Percentiles rank a stretch among this genome's conserved stretches.
phyloP scores from a whole-genome alignment of 2,113 vertebrate genomes.

The Alosa alosa region DNA sequence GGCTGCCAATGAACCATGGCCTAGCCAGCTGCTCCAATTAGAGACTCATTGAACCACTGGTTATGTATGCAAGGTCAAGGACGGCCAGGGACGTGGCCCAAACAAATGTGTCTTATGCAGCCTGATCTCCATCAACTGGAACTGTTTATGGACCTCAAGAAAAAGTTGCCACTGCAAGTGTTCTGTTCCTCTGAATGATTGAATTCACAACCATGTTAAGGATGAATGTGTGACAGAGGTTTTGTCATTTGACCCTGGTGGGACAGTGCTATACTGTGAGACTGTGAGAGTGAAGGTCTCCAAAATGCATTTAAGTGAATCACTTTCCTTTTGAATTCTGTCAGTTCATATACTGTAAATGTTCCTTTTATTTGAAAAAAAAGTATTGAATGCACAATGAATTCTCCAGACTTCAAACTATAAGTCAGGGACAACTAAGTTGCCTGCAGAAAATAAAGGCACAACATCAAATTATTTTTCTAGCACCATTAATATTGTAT shows the following conservation, averaged over 20 bases:
- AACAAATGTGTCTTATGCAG: not conserved
- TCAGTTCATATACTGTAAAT: not conserved
- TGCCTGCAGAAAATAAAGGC: not conserved
- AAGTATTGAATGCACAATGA: not conserved
- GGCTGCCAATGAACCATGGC: constrained; percentile 41
- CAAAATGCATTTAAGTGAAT: not conserved
- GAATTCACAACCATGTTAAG: not conserved
- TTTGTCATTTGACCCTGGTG: not conserved
- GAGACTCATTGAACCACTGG: constrained; percentile 29
- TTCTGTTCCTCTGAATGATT: not conserved
- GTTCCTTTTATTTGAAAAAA: not conserved
- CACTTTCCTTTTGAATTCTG: not conserved
- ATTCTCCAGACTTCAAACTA: not conserved
- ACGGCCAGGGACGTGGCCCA: not conserved
- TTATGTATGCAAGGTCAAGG: constrained; percentile 20
- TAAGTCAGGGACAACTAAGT: not conserved
- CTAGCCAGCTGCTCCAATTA: constrained; percentile 43
- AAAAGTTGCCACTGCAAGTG: not conserved
- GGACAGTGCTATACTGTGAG: not conserved
- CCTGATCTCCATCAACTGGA: not conserved
- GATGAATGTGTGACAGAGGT: not conserved
- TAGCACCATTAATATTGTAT: not conserved
- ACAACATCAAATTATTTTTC: not conserved
- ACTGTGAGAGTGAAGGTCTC: not conserved
- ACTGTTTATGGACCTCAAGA: not conserved